Percentiles rank a stretch among this genome's conserved stretches.
Evolutionary conservation across 2,888 invertebrate species (phyloP).

Genomic region (Eurytoma californica): DNA sequence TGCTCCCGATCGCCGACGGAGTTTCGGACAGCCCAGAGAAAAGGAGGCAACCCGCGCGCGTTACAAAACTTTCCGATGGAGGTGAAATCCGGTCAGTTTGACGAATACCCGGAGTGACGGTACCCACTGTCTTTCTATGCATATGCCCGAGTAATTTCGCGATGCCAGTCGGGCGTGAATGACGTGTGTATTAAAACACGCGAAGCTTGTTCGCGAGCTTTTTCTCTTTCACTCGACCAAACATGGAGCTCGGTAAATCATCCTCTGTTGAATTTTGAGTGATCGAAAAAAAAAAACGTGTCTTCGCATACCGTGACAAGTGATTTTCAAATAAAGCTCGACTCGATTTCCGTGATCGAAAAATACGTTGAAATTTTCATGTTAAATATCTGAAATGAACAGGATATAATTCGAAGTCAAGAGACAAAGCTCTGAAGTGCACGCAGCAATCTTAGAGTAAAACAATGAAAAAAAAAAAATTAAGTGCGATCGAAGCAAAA

Average conservation of each 20-base stretch:
- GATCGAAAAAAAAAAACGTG: too few relatives aligned
- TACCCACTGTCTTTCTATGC: background rate
- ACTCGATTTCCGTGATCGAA: too few relatives aligned
- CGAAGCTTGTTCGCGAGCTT: background rate
- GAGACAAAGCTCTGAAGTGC: too few relatives aligned
- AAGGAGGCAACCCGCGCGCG: background rate
- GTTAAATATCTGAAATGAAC: too few relatives aligned
- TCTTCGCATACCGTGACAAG: background rate
- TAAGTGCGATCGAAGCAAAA: background rate
- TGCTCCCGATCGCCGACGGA: background rate
- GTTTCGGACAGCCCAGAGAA: background rate
- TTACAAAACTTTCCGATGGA: conserved; percentile 10
- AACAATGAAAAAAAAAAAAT: background rate
- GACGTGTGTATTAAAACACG: conserved; percentile 12
- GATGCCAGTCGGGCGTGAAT: conserved; percentile 15
- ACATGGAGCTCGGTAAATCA: too few relatives aligned
- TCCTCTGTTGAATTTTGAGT: too few relatives aligned
- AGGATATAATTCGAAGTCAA: too few relatives aligned
- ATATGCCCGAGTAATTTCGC: conserved; percentile 5
- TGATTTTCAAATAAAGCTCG: conserved; percentile 10
- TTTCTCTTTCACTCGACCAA: background rate
- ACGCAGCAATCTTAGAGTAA: background rate
- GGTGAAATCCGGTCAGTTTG: conserved; percentile 38
- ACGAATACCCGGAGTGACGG: conserved; percentile 22
- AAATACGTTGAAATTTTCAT: too few relatives aligned